These are phyloP conservation scores for Heliconius congener DNA, from an alignment of 1,140 invertebrate genomes.

Conservation along the genomic window DNA sequence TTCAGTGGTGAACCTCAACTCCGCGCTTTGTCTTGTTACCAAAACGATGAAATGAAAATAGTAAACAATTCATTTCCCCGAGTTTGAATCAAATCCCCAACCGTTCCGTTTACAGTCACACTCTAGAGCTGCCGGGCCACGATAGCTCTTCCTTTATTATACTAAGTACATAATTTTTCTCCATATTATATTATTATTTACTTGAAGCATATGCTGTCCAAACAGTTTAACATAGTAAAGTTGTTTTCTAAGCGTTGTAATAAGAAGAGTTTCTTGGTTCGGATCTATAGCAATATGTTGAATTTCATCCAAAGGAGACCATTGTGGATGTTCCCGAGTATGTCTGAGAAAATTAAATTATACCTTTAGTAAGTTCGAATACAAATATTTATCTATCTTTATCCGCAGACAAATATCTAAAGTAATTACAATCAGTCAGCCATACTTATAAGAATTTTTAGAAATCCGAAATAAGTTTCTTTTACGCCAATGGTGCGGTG, in stretches of 20 bases:
- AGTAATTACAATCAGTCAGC: slow-evolving; percentile 23
- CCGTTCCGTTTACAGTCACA: too few relatives aligned
- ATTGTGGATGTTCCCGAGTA: slow-evolving; percentile 69
- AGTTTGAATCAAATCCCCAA: too few relatives aligned
- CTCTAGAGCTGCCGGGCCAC: too few relatives aligned
- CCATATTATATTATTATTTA: slow-evolving; percentile 29
- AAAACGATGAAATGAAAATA: too few relatives aligned
- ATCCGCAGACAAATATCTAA: neutral
- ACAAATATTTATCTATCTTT: neutral
- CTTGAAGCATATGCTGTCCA: slow-evolving; percentile 79
- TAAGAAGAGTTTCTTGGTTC: slow-evolving; percentile 82
- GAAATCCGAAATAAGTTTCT: slow-evolving; percentile 83
- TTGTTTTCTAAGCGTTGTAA: slow-evolving; percentile 85
- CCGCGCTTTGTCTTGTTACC: too few relatives aligned
- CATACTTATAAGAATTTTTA: slow-evolving; percentile 76
- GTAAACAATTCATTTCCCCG: too few relatives aligned
- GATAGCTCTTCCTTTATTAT: too few relatives aligned
- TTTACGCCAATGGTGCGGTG: slow-evolving; percentile 83
- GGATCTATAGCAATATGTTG: slow-evolving; percentile 82
- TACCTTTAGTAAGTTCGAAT: neutral
- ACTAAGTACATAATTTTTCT: neutral
- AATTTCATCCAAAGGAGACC: slow-evolving; percentile 79
- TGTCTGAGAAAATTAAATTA: slow-evolving; percentile 50
- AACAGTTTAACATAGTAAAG: slow-evolving; percentile 83
- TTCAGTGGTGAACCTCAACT: too few relatives aligned